Conservation (phyloP, 1,140 invertebrate genomes). For the Drosophila nigromelanica region DNA sequence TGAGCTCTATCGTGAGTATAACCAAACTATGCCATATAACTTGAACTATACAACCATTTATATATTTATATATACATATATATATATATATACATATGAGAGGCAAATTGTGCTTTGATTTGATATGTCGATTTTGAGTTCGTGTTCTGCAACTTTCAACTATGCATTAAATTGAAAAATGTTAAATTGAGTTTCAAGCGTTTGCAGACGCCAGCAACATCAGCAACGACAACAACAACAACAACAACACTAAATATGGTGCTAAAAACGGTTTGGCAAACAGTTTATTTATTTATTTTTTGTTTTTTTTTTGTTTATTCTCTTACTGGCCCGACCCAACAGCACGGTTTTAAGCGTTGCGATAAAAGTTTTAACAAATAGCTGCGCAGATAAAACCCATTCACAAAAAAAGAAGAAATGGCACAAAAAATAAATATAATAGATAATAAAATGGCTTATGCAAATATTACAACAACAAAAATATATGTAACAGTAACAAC, state of each 20-base stretch:
- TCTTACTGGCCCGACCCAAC: slow-evolving; percentile 17
- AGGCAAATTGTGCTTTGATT: slow-evolving; percentile 4
- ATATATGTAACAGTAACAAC: slow-evolving; percentile 12
- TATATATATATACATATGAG: background rate
- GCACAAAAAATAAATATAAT: slow-evolving; percentile 42
- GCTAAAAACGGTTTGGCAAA: slow-evolving; percentile 65
- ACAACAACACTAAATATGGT: slow-evolving; percentile 49
- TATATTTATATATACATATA: background rate
- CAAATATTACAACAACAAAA: slow-evolving; percentile 48
- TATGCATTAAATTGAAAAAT: slow-evolving; percentile 21
- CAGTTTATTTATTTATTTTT: slow-evolving; percentile 68
- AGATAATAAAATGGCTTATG: slow-evolving; percentile 80
- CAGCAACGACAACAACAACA: slow-evolving; percentile 4
- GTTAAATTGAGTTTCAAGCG: slow-evolving; percentile 43
- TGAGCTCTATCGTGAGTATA: slow-evolving; percentile 89
- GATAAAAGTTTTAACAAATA: slow-evolving; percentile 82
- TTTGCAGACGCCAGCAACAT: slow-evolving; percentile 10
- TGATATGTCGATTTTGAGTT: slow-evolving; percentile 7
- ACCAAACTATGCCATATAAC: slow-evolving; percentile 4
- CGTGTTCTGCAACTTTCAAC: slow-evolving; percentile 17
- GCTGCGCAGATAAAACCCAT: slow-evolving; percentile 67
- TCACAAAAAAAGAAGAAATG: slow-evolving; percentile 21
- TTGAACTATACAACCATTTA: background rate
- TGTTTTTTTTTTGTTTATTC: slow-evolving; percentile 36
- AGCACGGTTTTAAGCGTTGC: slow-evolving; percentile 65